A percentile compares a stretch with the other conserved stretches of the same genome.
phyloP scores from a whole-genome alignment of 2,888 invertebrate species.

The Andrena haemorrhoa region DNA sequence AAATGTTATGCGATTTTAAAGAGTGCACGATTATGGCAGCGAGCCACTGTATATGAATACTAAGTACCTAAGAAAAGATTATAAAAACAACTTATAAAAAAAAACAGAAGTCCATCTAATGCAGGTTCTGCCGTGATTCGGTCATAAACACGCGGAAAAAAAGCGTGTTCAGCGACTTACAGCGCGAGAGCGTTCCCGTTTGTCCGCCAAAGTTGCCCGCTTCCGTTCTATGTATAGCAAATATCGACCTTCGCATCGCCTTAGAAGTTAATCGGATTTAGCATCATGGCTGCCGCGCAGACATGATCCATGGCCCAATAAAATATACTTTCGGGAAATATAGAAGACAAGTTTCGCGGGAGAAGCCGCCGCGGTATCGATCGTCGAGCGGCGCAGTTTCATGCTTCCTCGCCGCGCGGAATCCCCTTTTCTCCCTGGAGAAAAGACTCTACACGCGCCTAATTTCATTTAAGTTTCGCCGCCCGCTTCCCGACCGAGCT shows the following conservation, averaged over 20 bases:
- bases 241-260: constrained; percentile 70
- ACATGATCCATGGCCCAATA: constrained; percentile 65
- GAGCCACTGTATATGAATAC: too few relatives aligned
- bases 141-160: background rate
- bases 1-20: too few relatives aligned
- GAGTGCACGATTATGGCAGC: too few relatives aligned
- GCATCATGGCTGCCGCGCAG: constrained; percentile 49
- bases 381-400: constrained; percentile 42
- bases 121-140: background rate
- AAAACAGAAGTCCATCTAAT: too few relatives aligned
- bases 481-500: background rate
- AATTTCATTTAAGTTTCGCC: constrained; percentile 38
- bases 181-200: constrained; percentile 27
- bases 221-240: constrained; percentile 52
- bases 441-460: constrained; percentile 39
- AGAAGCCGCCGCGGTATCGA: constrained; percentile 55
- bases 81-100: too few relatives aligned
- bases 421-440: constrained; percentile 34
- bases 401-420: constrained; percentile 25
- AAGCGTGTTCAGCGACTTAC: constrained; percentile 29
- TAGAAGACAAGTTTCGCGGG: constrained; percentile 51
- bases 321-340: constrained; percentile 61
- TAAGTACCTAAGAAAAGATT: too few relatives aligned
- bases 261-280: constrained; percentile 73
- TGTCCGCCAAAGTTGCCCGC: constrained; percentile 47